Conservation (phyloP, 1,140 invertebrate species). For the Drosophila pseudoananassae region DNA sequence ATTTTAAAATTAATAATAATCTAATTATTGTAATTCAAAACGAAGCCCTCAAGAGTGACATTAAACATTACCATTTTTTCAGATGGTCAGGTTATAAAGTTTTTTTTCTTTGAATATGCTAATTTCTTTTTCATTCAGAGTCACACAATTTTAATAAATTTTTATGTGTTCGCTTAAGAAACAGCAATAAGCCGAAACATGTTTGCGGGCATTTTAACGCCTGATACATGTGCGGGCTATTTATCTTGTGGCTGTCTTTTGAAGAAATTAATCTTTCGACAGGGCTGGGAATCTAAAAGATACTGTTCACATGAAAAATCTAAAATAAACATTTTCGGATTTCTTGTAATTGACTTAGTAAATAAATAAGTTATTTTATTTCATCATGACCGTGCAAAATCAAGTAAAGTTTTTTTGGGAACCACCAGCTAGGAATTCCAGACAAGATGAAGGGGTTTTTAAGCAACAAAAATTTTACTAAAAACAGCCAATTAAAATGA, state of each 20-base stretch:
- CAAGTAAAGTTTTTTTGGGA: neutral
- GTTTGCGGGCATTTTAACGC: slow-evolving; percentile 52
- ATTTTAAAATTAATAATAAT: too few relatives aligned
- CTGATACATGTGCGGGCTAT: slow-evolving; percentile 39
- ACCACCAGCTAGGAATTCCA: neutral
- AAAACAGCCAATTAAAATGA: slow-evolving; percentile 21
- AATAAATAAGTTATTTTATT: slow-evolving; percentile 19
- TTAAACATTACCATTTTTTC: slow-evolving; percentile 12
- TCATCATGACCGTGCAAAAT: slow-evolving; percentile 13
- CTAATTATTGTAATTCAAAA: too few relatives aligned
- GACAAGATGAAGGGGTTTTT: neutral
- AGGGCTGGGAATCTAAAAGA: slow-evolving; percentile 20
- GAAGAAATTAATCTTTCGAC: slow-evolving; percentile 30
- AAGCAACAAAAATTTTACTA: neutral
- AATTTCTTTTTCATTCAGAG: slow-evolving; percentile 24
- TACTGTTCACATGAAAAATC: neutral
- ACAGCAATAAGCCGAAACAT: slow-evolving; percentile 59
- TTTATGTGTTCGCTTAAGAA: slow-evolving; percentile 41
- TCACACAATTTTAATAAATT: slow-evolving; percentile 26
- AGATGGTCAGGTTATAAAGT: slow-evolving; percentile 17
- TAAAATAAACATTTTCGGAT: slow-evolving; percentile 32
- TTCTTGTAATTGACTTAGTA: slow-evolving; percentile 9
- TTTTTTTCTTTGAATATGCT: slow-evolving; percentile 49
- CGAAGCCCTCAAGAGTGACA: neutral
- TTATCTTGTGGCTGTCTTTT: slow-evolving; percentile 17